Evolutionary conservation across 1,140 invertebrate species (phyloP), one percentile per base, ranked within the genome.

Genomic region (Drosophila kepulauana): DNA sequence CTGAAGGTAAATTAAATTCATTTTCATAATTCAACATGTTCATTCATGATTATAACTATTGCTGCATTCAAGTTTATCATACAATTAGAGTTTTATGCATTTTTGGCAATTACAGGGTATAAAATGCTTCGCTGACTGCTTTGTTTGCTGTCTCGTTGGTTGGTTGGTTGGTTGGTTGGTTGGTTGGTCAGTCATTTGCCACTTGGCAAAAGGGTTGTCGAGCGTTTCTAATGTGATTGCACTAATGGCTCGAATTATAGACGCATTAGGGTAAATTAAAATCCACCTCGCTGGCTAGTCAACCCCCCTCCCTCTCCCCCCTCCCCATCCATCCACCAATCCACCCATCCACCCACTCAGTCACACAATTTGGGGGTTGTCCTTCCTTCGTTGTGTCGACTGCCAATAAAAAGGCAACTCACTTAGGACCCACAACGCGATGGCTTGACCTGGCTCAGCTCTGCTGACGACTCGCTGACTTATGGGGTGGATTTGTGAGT

Each of bases 241-340:
- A 84, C 77, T 91, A 91, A 89, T 91, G 89, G 89, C 71, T 78
- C 74, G 89, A 91, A 91, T 91, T 91, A 91, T 91, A 81, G 79
- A 91, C 89, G 90, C 89, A 91, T 91, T 91, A 91, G 85, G 75
- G 85, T 87, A 86, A 91, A 91, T 91, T 91, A 91, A 91, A 91
- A 91, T 89, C 82, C 69, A 86, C 72, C 79, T 66, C 45, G 62
- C 51, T 64, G 74, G 62, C 13, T 49, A 48, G 28, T 35, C 56
- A 61, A 33, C 13, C 56, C 16, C 33, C 6, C 45, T 16, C 35
- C 35, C 15, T 2, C 10, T 13, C 16, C 33, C 56, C 1, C 25
- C 7, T 2, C 6, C 11, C 10, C 13, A 11, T 48, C n/a, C n/a
- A 11, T 25, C 20, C 3, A 25, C 20, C 20, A 3, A 25, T 25